Conservation (phyloP, 2,888 invertebrate species). For the Leptopilina syphax region DNA sequence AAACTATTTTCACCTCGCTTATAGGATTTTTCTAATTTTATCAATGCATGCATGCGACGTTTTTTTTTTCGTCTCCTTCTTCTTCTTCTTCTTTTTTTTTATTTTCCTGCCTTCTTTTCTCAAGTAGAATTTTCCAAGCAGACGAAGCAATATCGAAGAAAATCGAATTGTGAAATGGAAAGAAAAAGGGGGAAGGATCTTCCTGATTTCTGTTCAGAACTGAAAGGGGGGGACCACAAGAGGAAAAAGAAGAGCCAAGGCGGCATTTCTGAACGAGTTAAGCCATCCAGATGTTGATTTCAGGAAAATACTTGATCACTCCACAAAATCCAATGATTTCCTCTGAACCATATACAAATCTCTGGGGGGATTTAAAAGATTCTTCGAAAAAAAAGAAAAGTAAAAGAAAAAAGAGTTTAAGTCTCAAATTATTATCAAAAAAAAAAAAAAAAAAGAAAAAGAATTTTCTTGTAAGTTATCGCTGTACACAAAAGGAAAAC, state of each 20-base stretch:
- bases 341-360: slow-evolving; percentile 18
- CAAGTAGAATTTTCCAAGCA: slow-evolving; percentile 71
- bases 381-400: not conserved
- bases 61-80: slow-evolving; percentile 21
- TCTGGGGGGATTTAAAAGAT: slow-evolving; percentile 42
- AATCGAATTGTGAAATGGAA: slow-evolving; percentile 74
- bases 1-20: not conserved
- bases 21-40: slow-evolving; percentile 15
- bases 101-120: slow-evolving; percentile 64
- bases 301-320: slow-evolving; percentile 71
- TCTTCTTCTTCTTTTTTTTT: slow-evolving; percentile 41
- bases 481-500: not conserved
- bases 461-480: not conserved
- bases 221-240: slow-evolving; percentile 41
- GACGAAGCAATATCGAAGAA: slow-evolving; percentile 73
- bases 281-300: slow-evolving; percentile 67
- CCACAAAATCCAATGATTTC: slow-evolving; percentile 60
- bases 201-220: slow-evolving; percentile 47
- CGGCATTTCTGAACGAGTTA: slow-evolving; percentile 72
- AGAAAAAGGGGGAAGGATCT: slow-evolving; percentile 69
- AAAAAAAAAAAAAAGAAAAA: not conserved
- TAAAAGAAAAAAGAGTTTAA: not conserved
- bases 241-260: slow-evolving; percentile 47
- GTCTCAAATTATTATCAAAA: not conserved
- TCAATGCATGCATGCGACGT: slow-evolving; percentile 26